Evolutionary conservation across 2,797 vertebrate species (phyloP), one percentile per base, ranked within the genome.

Genomic region (Luscinia luscinia): DNA sequence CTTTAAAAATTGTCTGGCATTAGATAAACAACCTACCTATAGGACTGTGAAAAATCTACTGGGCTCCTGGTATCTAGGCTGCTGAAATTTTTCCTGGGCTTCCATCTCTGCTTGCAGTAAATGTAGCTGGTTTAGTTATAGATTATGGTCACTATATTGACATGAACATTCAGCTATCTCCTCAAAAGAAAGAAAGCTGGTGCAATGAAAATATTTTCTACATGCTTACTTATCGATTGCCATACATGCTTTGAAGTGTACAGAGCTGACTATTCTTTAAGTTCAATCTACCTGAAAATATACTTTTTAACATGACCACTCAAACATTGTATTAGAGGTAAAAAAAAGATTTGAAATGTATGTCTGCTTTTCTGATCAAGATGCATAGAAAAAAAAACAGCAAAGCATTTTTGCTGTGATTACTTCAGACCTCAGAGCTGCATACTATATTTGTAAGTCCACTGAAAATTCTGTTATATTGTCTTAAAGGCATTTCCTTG

Each of bases 321-420:
- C 64, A 94, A 94, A 94, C 90, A 41, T 92, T 95, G 95, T 94
- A 92, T 87, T 90, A 73, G 77, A 82, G 89, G 66, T 84, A 93
- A 93, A 93, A 43, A 51, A 51, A 63, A 89, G 73, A 70, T 83
- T 87, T 52, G 52, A 92, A 95, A 89, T 74, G 32, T 85, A 95
- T 94, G 96, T 69, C n/a, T 91, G 40, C 24, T 94, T 86, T 78
- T 92, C 89, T 87, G 30, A 59, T 82, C 63, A 73, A 77, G 59
- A 55, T 72, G 89, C 73, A 88, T 36, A 55, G 48, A 85, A 96
- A 96, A 96, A 84, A 93, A 96, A 58, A 86, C 75, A 94, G 45
- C 74, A 91, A 96, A 94, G 68, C 79, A 89, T 87, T 96, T 97
- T 93, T 61, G 0, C 46, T 78, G 27, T 49, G 89, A 95, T 96